Evolutionary conservation across 2,797 vertebrate genomes (phyloP).

Genomic region (Octomys mimax): DNA sequence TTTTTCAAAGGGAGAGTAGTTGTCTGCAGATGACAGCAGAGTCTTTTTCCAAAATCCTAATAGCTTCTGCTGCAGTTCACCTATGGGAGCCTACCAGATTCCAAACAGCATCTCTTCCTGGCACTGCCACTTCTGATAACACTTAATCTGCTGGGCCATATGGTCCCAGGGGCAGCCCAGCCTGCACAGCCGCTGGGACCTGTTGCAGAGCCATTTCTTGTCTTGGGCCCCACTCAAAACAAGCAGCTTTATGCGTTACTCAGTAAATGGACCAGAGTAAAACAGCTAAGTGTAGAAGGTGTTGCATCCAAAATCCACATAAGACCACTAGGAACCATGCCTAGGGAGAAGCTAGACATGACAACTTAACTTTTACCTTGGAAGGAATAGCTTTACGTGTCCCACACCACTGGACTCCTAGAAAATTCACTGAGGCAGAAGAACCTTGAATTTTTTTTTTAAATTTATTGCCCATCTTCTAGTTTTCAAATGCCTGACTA

Average conservation of each 20-base stretch:
- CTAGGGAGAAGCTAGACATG: neutral
- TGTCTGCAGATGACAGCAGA: neutral
- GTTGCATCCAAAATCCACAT: neutral
- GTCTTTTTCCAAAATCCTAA: neutral
- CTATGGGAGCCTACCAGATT: neutral
- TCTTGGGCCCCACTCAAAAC: neutral
- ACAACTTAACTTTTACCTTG: neutral
- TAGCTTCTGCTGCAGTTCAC: neutral
- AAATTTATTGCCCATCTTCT: neutral
- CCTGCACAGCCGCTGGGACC: neutral
- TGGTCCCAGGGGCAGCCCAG: no score
- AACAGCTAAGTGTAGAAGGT: neutral
- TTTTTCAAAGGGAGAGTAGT: neutral
- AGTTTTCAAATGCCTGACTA: neutral
- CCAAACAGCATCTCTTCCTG: neutral
- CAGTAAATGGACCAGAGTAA: neutral
- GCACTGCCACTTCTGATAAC: neutral
- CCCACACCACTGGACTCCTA: neutral
- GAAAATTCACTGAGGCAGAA: neutral
- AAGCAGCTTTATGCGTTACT: neutral
- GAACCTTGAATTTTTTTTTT: neutral
- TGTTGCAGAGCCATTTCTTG: neutral
- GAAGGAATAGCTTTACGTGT: neutral
- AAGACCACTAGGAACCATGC: neutral
- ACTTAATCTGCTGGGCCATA: neutral